Conservation (phyloP, 1,140 invertebrate genomes). For the Eurosta solidaginis region DNA sequence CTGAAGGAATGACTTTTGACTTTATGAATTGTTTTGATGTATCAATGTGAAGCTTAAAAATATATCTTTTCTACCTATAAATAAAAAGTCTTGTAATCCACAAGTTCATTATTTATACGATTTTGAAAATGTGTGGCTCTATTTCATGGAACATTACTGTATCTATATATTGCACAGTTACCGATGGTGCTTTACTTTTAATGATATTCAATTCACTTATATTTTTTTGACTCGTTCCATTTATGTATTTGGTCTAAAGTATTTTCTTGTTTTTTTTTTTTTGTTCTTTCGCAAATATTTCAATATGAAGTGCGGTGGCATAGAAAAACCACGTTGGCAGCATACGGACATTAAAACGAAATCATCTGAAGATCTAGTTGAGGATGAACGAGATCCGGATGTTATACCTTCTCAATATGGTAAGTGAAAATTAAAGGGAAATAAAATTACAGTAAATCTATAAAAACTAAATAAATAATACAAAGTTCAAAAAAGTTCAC, state of each 20-base stretch:
- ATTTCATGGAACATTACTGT: too few species aligned
- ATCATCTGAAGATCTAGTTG: slow-evolving; percentile 56
- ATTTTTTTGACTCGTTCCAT: neutral
- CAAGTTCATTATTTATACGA: too few species aligned
- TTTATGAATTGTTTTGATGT: too few species aligned
- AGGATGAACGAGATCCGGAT: slow-evolving; percentile 73
- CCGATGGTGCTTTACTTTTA: neutral
- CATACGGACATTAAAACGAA: slow-evolving; percentile 59
- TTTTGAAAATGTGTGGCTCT: too few species aligned
- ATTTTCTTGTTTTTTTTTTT: neutral
- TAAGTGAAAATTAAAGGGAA: slow-evolving; percentile 53
- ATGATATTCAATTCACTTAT: slow-evolving; percentile 27
- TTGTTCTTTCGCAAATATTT: neutral
- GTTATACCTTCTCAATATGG: slow-evolving; percentile 76
- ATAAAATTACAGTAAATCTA: too few species aligned
- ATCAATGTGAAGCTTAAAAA: too few species aligned
- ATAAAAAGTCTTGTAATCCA: too few species aligned
- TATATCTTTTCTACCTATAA: too few species aligned
- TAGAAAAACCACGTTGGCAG: slow-evolving; percentile 58
- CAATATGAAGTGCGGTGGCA: slow-evolving; percentile 43
- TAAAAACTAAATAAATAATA: too few species aligned
- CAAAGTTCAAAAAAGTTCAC: too few species aligned
- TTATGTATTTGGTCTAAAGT: too few species aligned
- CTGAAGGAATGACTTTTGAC: too few species aligned
- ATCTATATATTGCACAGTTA: neutral